Percentiles rank a stretch among this genome's conserved stretches.
These are phyloP conservation scores for Eupithecia inturbata DNA, from an alignment of 2,888 invertebrate genomes.

Conservation along the genomic window DNA sequence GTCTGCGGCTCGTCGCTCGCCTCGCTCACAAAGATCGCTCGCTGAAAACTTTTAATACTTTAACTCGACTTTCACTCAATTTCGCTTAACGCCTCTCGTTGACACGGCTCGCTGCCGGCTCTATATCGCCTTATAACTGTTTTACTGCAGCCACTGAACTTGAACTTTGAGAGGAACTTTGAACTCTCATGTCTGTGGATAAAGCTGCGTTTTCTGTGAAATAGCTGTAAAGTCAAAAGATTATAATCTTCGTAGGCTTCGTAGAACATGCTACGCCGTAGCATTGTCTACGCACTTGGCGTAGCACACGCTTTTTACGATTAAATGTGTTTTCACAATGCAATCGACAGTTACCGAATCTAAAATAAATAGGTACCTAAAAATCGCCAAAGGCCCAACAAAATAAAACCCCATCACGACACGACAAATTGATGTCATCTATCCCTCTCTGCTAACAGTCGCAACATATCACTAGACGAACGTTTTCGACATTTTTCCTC, in stretches of 20 bases:
- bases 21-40: constrained; percentile 73
- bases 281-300: constrained; percentile 3
- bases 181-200: not conserved
- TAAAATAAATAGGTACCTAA: constrained; percentile 51
- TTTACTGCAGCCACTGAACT: constrained; percentile 57
- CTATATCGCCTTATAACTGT: constrained; percentile 70
- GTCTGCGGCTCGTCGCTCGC: constrained; percentile 53
- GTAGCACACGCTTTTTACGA: constrained; percentile 1
- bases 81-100: constrained; percentile 78
- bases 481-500: constrained; percentile 84
- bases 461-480: constrained; percentile 82
- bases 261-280: constrained; percentile 7
- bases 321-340: not conserved
- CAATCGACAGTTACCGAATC: constrained; percentile 2
- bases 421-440: constrained; percentile 84
- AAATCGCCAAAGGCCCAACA: constrained; percentile 76
- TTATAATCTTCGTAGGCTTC: not conserved
- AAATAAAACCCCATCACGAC: constrained; percentile 84
- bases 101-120: constrained; percentile 69
- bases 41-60: constrained; percentile 84
- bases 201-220: not conserved
- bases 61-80: constrained; percentile 83
- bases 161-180: constrained; percentile 35
- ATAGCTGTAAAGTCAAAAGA: not conserved
- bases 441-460: constrained; percentile 83